A percentile compares a stretch with the other conserved stretches of the same genome.
phyloP scores from a whole-genome alignment of 2,113 vertebrate species.

The Cryptotis parvus region DNA sequence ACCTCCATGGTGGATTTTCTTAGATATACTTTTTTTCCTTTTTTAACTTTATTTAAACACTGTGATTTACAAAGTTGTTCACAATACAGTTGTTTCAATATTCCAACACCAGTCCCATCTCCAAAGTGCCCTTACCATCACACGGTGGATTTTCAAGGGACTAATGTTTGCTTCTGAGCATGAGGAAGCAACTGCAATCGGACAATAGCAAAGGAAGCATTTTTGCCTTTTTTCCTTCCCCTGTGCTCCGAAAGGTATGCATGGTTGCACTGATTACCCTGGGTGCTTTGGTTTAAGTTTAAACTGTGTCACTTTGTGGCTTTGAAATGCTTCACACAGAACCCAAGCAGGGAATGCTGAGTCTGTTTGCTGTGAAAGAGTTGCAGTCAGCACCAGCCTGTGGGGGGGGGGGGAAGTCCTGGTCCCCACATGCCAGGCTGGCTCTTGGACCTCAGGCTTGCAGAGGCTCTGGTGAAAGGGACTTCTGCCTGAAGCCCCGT shows the following conservation, averaged over 20 bases:
- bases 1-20: neutral
- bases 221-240: neutral
- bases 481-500: neutral
- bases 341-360: neutral
- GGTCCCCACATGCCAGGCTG: neutral
- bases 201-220: neutral
- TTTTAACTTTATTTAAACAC: too few relatives aligned
- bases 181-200: neutral
- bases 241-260: neutral
- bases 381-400: neutral
- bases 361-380: neutral
- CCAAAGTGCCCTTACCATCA: too few relatives aligned
- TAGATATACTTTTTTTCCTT: too few relatives aligned
- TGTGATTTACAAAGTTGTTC: too few relatives aligned
- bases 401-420: neutral
- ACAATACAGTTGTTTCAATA: too few relatives aligned
- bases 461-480: neutral
- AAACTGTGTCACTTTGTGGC: constrained; percentile 1
- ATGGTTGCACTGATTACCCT: neutral
- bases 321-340: neutral
- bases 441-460: fast-evolving
- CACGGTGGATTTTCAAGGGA: constrained; percentile 8
- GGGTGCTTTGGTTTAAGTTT: neutral
- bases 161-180: constrained; percentile 9
- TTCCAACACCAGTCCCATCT: too few relatives aligned